Evolutionary conservation across 2,113 vertebrate species (phyloP).

Genomic region (Ictidomys tridecemlineatus): DNA sequence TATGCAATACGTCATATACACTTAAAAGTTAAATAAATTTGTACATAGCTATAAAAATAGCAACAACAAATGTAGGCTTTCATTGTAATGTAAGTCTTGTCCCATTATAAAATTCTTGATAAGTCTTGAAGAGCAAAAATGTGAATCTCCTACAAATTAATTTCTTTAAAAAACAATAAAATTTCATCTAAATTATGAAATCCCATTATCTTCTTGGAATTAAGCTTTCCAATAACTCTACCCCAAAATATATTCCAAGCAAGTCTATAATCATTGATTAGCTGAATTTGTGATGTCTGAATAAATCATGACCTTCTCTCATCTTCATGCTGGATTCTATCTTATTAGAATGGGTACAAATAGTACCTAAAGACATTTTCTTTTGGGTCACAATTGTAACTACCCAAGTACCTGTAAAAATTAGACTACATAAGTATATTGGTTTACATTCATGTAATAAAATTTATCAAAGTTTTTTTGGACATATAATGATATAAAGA

Average conservation of each 20-base stretch:
- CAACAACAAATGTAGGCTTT: neutral
- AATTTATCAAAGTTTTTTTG: neutral
- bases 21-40: slow-evolving; percentile 29
- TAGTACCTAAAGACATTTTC: neutral
- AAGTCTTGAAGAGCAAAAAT: neutral
- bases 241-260: neutral
- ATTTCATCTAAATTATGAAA: neutral
- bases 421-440: neutral
- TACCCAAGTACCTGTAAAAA: neutral
- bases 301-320: neutral
- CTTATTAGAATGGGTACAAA: neutral
- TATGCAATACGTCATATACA: neutral
- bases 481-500: neutral
- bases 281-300: neutral
- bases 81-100: neutral
- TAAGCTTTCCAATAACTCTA: neutral
- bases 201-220: neutral
- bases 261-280: neutral
- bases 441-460: neutral
- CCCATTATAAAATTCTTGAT: neutral
- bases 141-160: neutral
- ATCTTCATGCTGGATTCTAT: neutral
- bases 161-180: neutral
- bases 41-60: neutral
- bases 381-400: neutral